These are phyloP conservation scores for Temnothorax rugatulus DNA, from an alignment of 2,888 invertebrate genomes.

Conservation along the genomic window DNA sequence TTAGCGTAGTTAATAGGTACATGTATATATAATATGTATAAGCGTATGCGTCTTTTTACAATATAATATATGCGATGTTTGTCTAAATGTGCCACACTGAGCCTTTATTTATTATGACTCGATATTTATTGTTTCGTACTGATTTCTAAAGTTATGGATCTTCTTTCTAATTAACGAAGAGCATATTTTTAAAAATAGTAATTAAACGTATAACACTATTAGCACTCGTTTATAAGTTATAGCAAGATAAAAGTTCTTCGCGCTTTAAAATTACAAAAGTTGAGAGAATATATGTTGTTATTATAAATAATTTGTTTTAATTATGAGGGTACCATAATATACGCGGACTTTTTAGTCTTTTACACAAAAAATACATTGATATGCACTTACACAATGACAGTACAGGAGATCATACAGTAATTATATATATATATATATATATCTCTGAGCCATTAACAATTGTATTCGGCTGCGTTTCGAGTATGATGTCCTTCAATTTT, in stretches of 20 bases:
- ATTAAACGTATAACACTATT: not conserved
- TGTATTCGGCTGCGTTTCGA: no score
- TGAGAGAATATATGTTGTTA: slow-evolving; percentile 48
- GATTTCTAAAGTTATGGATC: not conserved
- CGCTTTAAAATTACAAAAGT: slow-evolving; percentile 5
- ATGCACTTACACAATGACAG: no score
- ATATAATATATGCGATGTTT: slow-evolving; percentile 17
- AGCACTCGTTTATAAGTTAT: not conserved
- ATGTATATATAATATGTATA: not conserved
- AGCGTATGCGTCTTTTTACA: slow-evolving; percentile 27
- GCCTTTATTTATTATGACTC: slow-evolving; percentile 35
- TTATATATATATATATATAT: no score
- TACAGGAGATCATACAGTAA: no score
- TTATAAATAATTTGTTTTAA: slow-evolving; percentile 78
- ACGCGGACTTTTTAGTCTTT: no score
- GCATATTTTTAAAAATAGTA: not conserved
- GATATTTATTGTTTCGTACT: not conserved
- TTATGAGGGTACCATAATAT: slow-evolving; percentile 63
- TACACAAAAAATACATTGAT: no score
- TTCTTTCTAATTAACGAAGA: slow-evolving; percentile 15
- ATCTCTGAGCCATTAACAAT: no score
- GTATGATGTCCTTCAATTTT: no score
- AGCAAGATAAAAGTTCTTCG: not conserved
- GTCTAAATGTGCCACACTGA: slow-evolving; percentile 29
- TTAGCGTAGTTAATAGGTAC: not conserved